These are phyloP conservation scores for Drosophila testacea DNA, from an alignment of 2,888 invertebrate genomes.

Conservation along the genomic window DNA sequence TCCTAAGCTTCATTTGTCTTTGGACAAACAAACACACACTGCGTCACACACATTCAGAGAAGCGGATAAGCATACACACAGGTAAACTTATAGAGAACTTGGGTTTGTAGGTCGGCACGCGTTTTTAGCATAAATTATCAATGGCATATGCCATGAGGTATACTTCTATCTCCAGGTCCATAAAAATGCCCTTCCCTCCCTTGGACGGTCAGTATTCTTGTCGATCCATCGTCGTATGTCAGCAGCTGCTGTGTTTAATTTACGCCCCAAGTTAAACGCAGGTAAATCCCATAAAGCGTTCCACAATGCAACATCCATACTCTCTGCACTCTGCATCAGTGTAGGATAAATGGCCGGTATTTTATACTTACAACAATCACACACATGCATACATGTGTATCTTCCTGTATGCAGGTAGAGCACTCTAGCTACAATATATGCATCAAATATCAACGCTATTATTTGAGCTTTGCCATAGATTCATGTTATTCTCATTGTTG, in stretches of 20 bases:
- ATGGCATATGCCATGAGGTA: conserved; percentile 52
- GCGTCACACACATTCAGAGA: conserved; percentile 9
- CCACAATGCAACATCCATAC: conserved; percentile 47
- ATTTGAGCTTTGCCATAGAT: conserved; percentile 63
- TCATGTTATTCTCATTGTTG: conserved; percentile 30
- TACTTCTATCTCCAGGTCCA: conserved; percentile 39
- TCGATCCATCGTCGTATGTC: conserved; percentile 69
- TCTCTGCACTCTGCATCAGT: conserved; percentile 41
- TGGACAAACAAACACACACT: conserved; percentile 46
- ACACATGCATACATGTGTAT: conserved; percentile 18
- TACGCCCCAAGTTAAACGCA: conserved; percentile 63
- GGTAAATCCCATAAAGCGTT: conserved; percentile 70
- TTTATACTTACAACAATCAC: conserved; percentile 28
- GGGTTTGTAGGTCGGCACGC: conserved; percentile 57
- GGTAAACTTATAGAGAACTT: background rate
- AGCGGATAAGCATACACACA: background rate
- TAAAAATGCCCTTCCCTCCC: conserved; percentile 35
- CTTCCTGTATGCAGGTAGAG: too few relatives aligned
- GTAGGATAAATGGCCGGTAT: conserved; percentile 56
- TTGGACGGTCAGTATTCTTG: conserved; percentile 5
- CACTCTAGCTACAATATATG: conserved; percentile 28
- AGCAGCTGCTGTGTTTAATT: conserved; percentile 77
- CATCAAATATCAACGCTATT: conserved; percentile 70
- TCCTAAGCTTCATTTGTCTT: conserved; percentile 43
- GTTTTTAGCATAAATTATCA: conserved; percentile 72